Conservation (phyloP, 1,140 invertebrate genomes). For the Steinernema khuongi region DNA sequence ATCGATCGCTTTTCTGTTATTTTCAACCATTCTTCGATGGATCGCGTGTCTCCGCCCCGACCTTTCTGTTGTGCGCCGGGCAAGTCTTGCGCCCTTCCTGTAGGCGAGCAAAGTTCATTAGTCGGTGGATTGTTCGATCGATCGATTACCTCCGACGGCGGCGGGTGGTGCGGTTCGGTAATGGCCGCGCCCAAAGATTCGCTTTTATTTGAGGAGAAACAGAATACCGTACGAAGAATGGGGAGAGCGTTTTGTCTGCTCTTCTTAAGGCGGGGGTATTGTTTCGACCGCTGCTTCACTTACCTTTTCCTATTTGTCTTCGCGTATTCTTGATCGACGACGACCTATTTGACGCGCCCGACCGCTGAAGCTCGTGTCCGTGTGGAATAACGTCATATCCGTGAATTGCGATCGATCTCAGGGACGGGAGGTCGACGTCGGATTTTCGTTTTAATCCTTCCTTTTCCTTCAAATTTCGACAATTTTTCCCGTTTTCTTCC, state of each 20-base stretch:
- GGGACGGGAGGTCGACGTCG: neutral
- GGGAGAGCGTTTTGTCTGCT: neutral
- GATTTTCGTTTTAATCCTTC: neutral
- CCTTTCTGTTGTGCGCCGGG: neutral
- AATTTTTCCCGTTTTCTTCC: no score
- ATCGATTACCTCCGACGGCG: neutral
- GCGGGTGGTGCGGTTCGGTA: neutral
- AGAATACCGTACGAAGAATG: conserved; percentile 15
- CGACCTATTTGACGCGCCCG: conserved; percentile 2
- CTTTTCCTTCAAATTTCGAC: no score
- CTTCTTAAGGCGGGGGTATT: neutral
- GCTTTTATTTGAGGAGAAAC: conserved; percentile 15
- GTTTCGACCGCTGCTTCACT: neutral
- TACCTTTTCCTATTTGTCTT: neutral
- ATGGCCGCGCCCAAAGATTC: conserved; percentile 14
- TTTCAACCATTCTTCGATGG: neutral
- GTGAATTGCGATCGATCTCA: no score
- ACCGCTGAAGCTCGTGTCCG: neutral
- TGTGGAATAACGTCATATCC: no score
- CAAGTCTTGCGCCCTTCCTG: neutral
- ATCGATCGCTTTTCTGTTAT: neutral
- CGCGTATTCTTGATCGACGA: neutral
- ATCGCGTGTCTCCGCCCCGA: neutral
- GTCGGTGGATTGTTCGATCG: conserved; percentile 6
- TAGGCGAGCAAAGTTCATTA: conserved; percentile 13